These are phyloP conservation scores for Drosophila affinis DNA, from an alignment of 2,888 invertebrate genomes.

Conservation along the genomic window DNA sequence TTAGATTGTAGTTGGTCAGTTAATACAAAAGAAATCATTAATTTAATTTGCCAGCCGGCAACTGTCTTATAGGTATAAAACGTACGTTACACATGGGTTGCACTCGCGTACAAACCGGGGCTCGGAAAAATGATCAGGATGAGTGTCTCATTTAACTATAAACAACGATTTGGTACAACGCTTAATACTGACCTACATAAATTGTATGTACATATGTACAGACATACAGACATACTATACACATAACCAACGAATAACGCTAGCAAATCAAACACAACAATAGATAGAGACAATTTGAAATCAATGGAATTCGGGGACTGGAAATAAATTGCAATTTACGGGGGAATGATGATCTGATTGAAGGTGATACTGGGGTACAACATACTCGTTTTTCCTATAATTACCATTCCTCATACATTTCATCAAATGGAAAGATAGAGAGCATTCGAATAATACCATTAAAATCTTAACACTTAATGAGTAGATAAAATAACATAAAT, in stretches of 20 bases:
- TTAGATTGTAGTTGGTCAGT: not conserved
- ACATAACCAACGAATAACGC: conserved; percentile 24
- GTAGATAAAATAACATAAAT: not conserved
- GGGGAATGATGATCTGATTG: not conserved
- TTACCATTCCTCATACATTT: not conserved
- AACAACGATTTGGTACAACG: conserved; percentile 64
- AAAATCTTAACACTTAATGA: not conserved
- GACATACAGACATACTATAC: conserved; percentile 23
- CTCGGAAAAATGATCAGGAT: conserved; percentile 7
- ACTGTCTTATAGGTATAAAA: not conserved
- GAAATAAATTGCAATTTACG: not conserved
- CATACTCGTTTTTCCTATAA: not conserved
- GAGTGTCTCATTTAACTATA: conserved; percentile 22
- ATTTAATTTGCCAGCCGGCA: not conserved
- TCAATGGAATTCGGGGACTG: conserved; percentile 2
- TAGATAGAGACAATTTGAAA: conserved; percentile 7
- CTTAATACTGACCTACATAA: conserved; percentile 65
- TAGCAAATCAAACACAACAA: conserved; percentile 11
- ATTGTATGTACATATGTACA: conserved; percentile 23
- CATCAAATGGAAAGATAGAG: conserved; percentile 30
- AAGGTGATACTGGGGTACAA: not conserved
- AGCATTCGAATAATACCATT: conserved; percentile 35
- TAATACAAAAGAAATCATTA: not conserved
- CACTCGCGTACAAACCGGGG: too few relatives aligned
- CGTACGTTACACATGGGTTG: not conserved